Conservation (phyloP, 2,113 vertebrate genomes). For the Anguilla rostrata region DNA sequence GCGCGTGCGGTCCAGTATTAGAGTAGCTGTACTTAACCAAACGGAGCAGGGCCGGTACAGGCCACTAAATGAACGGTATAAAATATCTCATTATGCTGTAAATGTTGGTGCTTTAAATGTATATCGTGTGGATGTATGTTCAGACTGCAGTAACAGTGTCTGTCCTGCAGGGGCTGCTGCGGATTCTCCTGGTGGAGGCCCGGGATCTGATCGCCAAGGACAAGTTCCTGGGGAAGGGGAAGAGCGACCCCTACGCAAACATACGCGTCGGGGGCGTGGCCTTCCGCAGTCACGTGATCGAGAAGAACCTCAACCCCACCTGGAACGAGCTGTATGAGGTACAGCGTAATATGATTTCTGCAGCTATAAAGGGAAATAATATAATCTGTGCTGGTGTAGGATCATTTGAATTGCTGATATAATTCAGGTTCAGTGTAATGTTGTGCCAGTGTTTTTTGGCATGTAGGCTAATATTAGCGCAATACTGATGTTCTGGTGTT, state of each 20-base stretch:
- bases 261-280: constrained; percentile 76
- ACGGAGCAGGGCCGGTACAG: background rate
- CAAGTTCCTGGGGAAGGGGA: constrained; percentile 87
- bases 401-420: background rate
- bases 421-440: no score
- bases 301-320: constrained; percentile 84
- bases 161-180: constrained; percentile 75
- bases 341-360: background rate
- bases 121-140: background rate
- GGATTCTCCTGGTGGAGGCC: constrained; percentile 83
- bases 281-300: constrained; percentile 82
- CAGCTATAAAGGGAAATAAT: background rate
- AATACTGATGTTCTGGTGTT: background rate
- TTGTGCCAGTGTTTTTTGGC: constrained; percentile 1
- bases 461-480: no score
- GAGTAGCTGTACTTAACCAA: background rate
- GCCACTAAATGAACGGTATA: background rate
- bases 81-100: background rate
- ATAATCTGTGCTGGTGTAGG: background rate
- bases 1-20: background rate
- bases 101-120: background rate
- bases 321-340: constrained; percentile 93
- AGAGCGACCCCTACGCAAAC: constrained; percentile 89
- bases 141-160: background rate
- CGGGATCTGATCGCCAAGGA: constrained; percentile 87